Evolutionary conservation across 64 coral and sea anemone species (phyloP), one percentile per base, ranked within the genome.

Genomic region (Porites lutea): DNA sequence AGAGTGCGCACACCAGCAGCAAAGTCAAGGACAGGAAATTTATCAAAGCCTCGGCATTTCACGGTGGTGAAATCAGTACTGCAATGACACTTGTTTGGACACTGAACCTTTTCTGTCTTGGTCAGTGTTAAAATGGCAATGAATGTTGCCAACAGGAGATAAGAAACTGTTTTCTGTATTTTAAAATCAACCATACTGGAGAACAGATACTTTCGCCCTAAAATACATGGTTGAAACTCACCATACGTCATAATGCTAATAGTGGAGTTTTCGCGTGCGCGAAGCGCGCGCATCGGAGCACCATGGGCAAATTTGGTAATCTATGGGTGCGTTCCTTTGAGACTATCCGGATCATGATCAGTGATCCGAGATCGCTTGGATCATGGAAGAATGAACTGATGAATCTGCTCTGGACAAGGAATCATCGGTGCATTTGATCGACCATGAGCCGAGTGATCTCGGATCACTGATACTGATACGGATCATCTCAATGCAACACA

Each of bases 31-130:
- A 68, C 62, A 12, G 81, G 81, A 11, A 84, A 84, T 37, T 52
- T 21, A 4, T 66, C 63, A 43, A 69, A 19, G 8, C 62, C 81
- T 10, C 45, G 81, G 8, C 81, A 84, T 84, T 66, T 84, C 11
- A 84, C 62, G 3, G 61, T 48, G 11, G 46, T 22, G 22, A 67
- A 67, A 68, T n/a, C 19, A 52, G 7, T 51, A 46, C 81, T 84
- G 16, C 81, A 84, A 47, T 51, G 47, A 52, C 81, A 84, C 8
- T 50, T 52, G 18, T 19, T 37, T 84, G 81, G 81, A 69, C 81
- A 84, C 2, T 8, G 1, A 52, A 48, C 11, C 11, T 84, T 10
- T 69, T 84, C 81, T 5, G 81, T 63, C 62, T 66, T 21, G 8
- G 69, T 21, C 12, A 44, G 81, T 48, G 10, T 66, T 13, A 84